phyloP scores from a whole-genome alignment of 2,888 invertebrate genomes.

The Mimumesa dahlbomi region DNA sequence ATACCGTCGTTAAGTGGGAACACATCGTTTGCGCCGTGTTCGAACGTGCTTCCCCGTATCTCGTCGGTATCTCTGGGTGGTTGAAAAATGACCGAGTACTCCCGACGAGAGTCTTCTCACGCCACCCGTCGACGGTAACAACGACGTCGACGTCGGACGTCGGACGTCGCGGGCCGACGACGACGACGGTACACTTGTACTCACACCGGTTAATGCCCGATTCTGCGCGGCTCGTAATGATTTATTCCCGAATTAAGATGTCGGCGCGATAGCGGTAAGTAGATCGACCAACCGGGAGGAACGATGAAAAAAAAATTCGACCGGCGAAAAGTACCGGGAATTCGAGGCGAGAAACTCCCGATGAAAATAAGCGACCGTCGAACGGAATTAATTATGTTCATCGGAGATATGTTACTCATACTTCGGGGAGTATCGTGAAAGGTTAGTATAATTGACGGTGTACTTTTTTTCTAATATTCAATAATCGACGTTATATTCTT shows the following conservation, averaged over 20 bases:
- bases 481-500: too few species aligned
- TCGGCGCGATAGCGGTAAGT: constrained; percentile 56
- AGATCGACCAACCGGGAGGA: constrained; percentile 33
- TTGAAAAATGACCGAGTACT: constrained; percentile 29
- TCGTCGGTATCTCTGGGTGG: not conserved
- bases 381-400: too few species aligned
- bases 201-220: constrained; percentile 32
- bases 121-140: not conserved
- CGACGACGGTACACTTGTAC: not conserved
- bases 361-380: too few species aligned
- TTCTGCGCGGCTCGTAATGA: constrained; percentile 29
- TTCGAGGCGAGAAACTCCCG: too few species aligned
- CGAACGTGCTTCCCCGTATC: constrained; percentile 21
- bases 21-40: constrained; percentile 2
- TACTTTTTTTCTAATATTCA: too few species aligned
- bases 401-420: too few species aligned
- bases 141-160: not conserved
- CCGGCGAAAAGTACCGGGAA: not conserved
- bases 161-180: not conserved
- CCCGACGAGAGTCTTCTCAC: constrained; percentile 3
- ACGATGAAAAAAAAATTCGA: not conserved
- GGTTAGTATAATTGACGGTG: too few species aligned
- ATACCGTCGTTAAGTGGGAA: constrained; percentile 6
- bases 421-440: too few species aligned
- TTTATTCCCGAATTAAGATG: constrained; percentile 60